A percentile compares a stretch with the other conserved stretches of the same genome.
Evolutionary conservation across 2,797 vertebrate species (phyloP).

Genomic region (Rhincodon typus): DNA sequence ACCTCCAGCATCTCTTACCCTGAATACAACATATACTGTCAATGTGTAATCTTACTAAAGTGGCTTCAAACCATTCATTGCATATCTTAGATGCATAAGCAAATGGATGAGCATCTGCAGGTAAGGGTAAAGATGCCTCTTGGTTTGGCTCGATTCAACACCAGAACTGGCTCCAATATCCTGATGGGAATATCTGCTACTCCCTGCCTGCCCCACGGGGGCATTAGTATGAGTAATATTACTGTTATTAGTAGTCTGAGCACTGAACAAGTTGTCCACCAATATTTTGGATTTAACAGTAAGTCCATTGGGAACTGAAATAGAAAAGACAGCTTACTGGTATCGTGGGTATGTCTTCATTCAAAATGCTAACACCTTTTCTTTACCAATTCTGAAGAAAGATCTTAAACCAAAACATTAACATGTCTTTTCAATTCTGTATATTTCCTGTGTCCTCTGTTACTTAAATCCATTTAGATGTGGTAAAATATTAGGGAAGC

Average conservation of each 20-base stretch:
- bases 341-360: not conserved
- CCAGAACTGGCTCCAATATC: not conserved
- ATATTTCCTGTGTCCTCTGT: not conserved
- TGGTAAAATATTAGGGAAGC: not conserved
- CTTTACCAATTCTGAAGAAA: not conserved
- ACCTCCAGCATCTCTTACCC: not conserved
- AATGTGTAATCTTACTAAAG: not conserved
- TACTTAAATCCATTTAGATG: not conserved
- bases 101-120: not conserved
- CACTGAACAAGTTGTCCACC: not conserved
- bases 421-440: not conserved
- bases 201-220: not conserved
- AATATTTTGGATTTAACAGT: not conserved
- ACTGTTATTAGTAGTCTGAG: not conserved
- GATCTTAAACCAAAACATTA: not conserved
- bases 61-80: not conserved
- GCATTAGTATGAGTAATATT: not conserved
- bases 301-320: not conserved
- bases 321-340: not conserved
- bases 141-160: not conserved
- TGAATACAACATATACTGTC: not conserved
- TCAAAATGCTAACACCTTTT: not conserved
- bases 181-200: not conserved
- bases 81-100: not conserved
- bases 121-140: not conserved